A percentile compares a stretch with the other conserved stretches of the same genome.
phyloP scores from a whole-genome alignment of 2,888 invertebrate species.

The Oligia strigilis region DNA sequence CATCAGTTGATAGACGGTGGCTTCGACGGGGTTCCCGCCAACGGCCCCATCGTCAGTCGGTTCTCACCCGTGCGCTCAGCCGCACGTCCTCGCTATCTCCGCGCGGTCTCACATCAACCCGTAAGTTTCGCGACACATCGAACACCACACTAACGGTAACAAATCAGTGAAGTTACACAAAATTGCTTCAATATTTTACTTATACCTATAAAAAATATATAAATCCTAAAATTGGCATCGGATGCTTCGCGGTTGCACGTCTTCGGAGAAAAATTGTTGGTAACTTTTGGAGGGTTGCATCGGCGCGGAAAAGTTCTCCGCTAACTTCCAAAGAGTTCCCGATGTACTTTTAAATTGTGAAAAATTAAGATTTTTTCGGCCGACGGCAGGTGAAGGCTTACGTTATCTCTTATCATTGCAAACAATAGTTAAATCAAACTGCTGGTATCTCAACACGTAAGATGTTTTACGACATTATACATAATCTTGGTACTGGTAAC shows the following conservation, averaged over 20 bases:
- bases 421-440: constrained; percentile 77
- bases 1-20: constrained; percentile 50
- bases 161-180: constrained; percentile 65
- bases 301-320: constrained; percentile 56
- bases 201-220: constrained; percentile 36
- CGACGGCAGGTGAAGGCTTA: constrained; percentile 64
- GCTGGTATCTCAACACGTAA: constrained; percentile 68
- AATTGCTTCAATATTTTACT: constrained; percentile 52
- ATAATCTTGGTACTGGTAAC: constrained; percentile 60
- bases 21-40: constrained; percentile 55
- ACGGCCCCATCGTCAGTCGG: constrained; percentile 68
- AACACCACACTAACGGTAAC: constrained; percentile 73
- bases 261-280: constrained; percentile 67
- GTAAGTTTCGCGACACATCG: constrained; percentile 86
- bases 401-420: constrained; percentile 78
- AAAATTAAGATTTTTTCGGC: constrained; percentile 62
- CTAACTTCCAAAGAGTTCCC: constrained; percentile 52
- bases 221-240: constrained; percentile 61
- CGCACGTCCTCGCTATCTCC: constrained; percentile 76
- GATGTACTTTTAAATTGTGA: constrained; percentile 60
- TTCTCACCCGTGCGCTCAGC: constrained; percentile 77
- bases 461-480: constrained; percentile 59
- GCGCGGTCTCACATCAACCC: constrained; percentile 72
- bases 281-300: constrained; percentile 67
- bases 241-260: constrained; percentile 60